Conservation (phyloP, 2,797 vertebrate genomes). For the Phataginus tricuspis region DNA sequence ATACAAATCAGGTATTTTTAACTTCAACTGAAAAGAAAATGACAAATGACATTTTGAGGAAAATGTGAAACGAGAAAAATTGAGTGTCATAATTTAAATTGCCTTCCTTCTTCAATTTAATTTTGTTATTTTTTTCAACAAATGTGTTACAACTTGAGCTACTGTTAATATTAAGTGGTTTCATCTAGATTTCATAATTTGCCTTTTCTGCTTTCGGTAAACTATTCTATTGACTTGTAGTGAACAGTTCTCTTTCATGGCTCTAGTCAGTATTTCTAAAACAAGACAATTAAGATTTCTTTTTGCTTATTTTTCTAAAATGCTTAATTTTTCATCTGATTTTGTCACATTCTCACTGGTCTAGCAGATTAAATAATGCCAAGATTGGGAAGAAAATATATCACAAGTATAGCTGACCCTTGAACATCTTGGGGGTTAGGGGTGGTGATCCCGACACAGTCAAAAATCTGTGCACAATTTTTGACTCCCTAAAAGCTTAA, state of each 20-base stretch:
- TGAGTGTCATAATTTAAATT: background rate
- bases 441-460: too few species aligned
- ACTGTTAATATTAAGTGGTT: background rate
- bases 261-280: background rate
- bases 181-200: constrained; percentile 12
- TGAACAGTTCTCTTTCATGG: background rate
- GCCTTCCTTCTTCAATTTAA: background rate
- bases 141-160: background rate
- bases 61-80: constrained; percentile 6
- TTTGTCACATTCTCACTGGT: background rate
- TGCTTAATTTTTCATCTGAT: background rate
- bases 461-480: too few species aligned
- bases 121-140: background rate
- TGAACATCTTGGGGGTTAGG: too few species aligned
- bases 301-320: constrained; percentile 1
- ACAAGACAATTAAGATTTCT: background rate
- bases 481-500: too few species aligned
- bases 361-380: background rate
- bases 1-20: background rate
- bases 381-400: background rate
- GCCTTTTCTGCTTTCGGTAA: background rate
- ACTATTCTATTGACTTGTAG: background rate
- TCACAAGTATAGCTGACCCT: background rate
- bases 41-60: background rate
- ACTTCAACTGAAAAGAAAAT: background rate